Conservation (phyloP, 1,140 invertebrate species). For the Anastrepha ludens region DNA sequence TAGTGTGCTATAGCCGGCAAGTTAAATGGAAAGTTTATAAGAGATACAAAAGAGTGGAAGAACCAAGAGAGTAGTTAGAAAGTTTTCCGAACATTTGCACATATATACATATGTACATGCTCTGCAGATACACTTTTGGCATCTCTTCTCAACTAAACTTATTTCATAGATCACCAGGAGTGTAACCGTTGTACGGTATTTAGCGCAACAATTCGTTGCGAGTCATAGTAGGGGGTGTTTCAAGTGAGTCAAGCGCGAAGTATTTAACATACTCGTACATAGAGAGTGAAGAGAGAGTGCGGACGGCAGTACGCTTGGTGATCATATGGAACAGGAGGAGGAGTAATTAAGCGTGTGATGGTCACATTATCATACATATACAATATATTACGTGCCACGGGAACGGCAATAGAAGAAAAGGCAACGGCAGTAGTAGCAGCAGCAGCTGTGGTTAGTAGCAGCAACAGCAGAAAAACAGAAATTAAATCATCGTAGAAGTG, state of each 20-base stretch:
- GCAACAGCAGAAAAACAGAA: slow-evolving; percentile 56
- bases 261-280: neutral
- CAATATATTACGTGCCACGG: slow-evolving; percentile 47
- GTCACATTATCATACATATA: neutral
- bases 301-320: neutral
- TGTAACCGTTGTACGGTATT: neutral
- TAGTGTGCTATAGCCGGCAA: slow-evolving; percentile 31
- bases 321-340: slow-evolving; percentile 40
- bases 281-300: neutral
- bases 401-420: slow-evolving; percentile 22
- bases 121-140: neutral
- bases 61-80: slow-evolving; percentile 1
- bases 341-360: slow-evolving; percentile 23
- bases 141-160: neutral
- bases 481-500: slow-evolving; percentile 45
- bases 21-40: slow-evolving; percentile 17
- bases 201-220: neutral
- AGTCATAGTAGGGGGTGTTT: slow-evolving; percentile 38
- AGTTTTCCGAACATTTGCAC: neutral
- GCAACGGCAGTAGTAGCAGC: slow-evolving; percentile 56
- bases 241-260: neutral
- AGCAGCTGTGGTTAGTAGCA: slow-evolving; percentile 48
- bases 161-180: slow-evolving; percentile 21
- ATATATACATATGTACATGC: neutral
- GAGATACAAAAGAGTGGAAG: slow-evolving; percentile 24